Evolutionary conservation across 2,888 invertebrate species (phyloP).

Genomic region (Patella ulyssiponensis): DNA sequence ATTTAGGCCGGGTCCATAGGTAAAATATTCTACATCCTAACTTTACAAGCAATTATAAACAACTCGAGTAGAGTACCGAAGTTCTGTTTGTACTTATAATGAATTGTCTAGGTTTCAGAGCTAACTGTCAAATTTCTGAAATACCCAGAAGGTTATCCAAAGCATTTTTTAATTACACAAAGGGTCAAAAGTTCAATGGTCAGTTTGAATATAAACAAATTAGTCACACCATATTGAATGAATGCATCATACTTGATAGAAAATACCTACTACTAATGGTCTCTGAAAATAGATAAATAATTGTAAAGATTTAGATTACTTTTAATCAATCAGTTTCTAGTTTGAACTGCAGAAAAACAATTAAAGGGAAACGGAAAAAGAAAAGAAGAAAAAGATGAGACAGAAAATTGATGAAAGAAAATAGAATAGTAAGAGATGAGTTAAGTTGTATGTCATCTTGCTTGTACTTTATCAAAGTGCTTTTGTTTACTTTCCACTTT

Average conservation of each 20-base stretch:
- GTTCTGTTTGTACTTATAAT: too few species aligned
- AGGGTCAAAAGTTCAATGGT: not conserved
- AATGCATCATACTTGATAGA: slow-evolving; percentile 3
- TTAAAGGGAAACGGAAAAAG: not conserved
- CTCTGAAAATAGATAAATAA: not conserved
- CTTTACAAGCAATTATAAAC: too few species aligned
- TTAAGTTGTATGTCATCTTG: too few species aligned
- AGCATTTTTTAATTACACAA: not conserved
- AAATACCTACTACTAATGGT: slow-evolving; percentile 11
- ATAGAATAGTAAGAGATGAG: not conserved
- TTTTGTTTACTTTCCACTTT: too few species aligned
- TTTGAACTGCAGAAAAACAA: slow-evolving; percentile 14
- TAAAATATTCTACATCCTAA: too few species aligned
- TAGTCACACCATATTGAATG: not conserved
- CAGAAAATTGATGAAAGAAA: slow-evolving; percentile 18
- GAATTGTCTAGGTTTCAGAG: too few species aligned
- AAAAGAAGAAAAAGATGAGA: slow-evolving; percentile 5
- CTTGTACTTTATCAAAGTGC: too few species aligned
- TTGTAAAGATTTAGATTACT: too few species aligned
- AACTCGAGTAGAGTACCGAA: too few species aligned
- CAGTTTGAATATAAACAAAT: slow-evolving; percentile 14
- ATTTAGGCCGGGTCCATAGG: too few species aligned
- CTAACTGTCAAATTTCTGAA: too few species aligned
- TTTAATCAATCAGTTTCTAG: not conserved
- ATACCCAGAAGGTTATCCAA: too few species aligned